These are phyloP conservation scores for Loripinus fragilis DNA, from an alignment of 2,888 invertebrate species.

Conservation along the genomic window DNA sequence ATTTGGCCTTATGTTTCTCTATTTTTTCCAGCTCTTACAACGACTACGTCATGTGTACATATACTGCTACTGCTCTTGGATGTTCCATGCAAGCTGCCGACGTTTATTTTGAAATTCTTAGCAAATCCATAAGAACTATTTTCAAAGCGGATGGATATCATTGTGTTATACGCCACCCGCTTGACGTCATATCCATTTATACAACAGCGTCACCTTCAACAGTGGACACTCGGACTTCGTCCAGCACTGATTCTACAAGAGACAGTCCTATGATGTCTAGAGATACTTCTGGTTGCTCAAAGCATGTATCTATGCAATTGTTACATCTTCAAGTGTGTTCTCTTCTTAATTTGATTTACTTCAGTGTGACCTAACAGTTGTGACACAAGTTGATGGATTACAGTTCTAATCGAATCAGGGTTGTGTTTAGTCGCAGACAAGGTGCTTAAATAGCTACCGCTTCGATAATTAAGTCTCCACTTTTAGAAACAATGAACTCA, in stretches of 20 bases:
- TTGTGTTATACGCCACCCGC: slow-evolving; percentile 62
- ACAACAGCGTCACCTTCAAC: slow-evolving; percentile 61
- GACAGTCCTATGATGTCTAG: neutral
- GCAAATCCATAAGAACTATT: slow-evolving; percentile 60
- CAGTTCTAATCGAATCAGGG: slow-evolving; percentile 10
- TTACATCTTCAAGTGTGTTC: neutral
- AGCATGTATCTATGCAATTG: neutral
- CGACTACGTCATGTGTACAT: slow-evolving; percentile 74
- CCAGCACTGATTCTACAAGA: neutral
- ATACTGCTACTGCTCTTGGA: slow-evolving; percentile 72
- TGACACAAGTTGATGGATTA: slow-evolving; percentile 7
- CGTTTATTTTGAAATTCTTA: slow-evolving; percentile 70
- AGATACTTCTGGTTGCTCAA: slow-evolving; percentile 3
- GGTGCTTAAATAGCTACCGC: neutral
- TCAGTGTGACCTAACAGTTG: slow-evolving; percentile 5
- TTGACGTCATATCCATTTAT: slow-evolving; percentile 66
- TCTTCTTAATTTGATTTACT: slow-evolving; percentile 12
- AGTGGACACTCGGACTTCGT: neutral
- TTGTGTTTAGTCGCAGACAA: slow-evolving; percentile 7
- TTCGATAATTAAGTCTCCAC: too few species aligned
- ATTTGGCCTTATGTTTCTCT: too few species aligned
- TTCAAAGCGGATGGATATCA: slow-evolving; percentile 44
- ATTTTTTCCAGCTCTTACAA: slow-evolving; percentile 64
- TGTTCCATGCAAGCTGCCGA: slow-evolving; percentile 74
- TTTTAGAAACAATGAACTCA: too few species aligned